Base-by-base conservation (phyloP, 2,113 vertebrate genomes). In the Tapirus terrestris region DNA sequence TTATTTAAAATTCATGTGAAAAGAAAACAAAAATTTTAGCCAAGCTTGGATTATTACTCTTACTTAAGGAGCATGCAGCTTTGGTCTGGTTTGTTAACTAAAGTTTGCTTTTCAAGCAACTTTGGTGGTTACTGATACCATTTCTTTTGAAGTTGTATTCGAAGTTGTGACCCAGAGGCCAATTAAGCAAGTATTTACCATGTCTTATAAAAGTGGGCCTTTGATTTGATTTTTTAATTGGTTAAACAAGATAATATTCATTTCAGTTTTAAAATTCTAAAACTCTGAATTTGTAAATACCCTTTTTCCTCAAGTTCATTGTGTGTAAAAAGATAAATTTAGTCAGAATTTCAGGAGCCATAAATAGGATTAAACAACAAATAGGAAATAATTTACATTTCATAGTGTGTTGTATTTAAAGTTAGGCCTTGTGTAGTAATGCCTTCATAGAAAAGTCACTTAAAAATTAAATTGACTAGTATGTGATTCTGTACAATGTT, bases 261-360 rank as follows among this genome's bases (percentile, higher is more conserved):
- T 63, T 96, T 75, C 33, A 53, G 12, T 88, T 88, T 95, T 81
- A 88, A 79, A 95, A 75, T 39, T 84, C 10, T 67, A 43, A 75
- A 77, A 68, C 6, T 89, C 51, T 70, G 65, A 72, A 67, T 82
- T 95, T 82, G 25, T 68, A 83, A 87, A 82, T 73, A 29, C 0
- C 20, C 39, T 36, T 92, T 3, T 5, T 45, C 14, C 81, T 73
- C 89, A 70, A 76, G 7, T 65, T 88, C 18, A 83, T 39, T 72
- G 13, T 68, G 81, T 85, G 2, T 89, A 36, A 76, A 86, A 73
- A 92, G 8, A 53, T 76, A 79, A 79, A 92, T 80, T 58, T 6
- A 63, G 10, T 88, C 10, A 77, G 13, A 91, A 73, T 96, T 91
- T 91, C 12, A 91, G 43, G 6, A 93, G 2, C 4, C 58, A 45